Base-by-base conservation (phyloP, 1,140 invertebrate genomes). In the Eufriesea mexicana region DNA sequence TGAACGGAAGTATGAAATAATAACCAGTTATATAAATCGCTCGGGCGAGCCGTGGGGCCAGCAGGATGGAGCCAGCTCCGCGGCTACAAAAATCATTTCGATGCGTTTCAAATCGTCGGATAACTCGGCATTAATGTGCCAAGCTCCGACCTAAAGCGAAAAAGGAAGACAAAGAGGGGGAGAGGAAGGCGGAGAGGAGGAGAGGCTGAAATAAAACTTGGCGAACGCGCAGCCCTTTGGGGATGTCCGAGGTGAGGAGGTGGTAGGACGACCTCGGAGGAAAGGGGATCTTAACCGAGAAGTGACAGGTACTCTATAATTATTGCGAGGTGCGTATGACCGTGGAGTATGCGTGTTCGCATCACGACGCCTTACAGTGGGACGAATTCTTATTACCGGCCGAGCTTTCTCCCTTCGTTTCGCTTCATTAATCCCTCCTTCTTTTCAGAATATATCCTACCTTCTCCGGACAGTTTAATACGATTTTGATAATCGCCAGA, bases 51-150 rank as follows among this genome's bases (percentile, higher is more conserved):
- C 78, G 47, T 81, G 79, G 79, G 64, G 85, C 76, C 81, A 61
- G 42, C 54, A 47, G 57, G 73, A 75, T 28, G 59, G 70, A 35
- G 49, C 76, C 28, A 61, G 79, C 64, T 72, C 61, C 70, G 62
- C 66, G 62, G 66, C 62, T 83, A 81, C 78, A 90, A 89, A 89
- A 91, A 91, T 91, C 84, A 86, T 90, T 90, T 84, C 89, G 84
- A 89, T 91, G 89, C 90, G 85, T 90, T 91, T 91, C 86, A 91
- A 91, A 91, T 90, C 85, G 89, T 83, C 84, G 83, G 87, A 90
- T 91, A 91, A 91, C 89, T 91, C 83, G 89, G 87, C 85, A 91
- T 91, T 91, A 91, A 91, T 88, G 91, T 84, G 84, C 88, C 85
- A 89, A 79, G 80, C 73, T 61, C 68, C 64, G 78, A 70, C 68